Base-by-base conservation (phyloP, 2,113 vertebrate genomes). In the Halichoerus grypus region DNA sequence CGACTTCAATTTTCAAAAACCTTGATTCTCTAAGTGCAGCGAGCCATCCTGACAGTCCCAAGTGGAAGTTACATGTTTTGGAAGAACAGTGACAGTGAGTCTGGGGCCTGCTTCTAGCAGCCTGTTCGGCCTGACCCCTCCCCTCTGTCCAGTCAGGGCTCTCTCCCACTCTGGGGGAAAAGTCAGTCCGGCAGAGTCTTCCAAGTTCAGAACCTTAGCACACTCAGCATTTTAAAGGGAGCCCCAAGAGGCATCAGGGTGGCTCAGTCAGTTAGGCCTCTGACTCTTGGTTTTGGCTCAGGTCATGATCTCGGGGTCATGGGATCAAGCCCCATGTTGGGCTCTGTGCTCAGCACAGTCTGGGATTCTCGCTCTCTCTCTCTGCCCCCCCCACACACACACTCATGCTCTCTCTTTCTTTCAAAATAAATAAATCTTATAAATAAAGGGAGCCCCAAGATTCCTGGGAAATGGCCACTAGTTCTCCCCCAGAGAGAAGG, bases 11-110 rank as follows among this genome's bases (percentile, higher is more conserved):
- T 80, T n/a, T 31, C 16, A 7, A 26, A 63, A 26, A 31, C 33
- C 46, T 12, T 3, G 24, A 21, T 33, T 39, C 67, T 53, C 9
- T 46, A 39, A 5, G 3, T 1, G 36, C 2, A 9, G 13, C 4
- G 0, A 46, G 46, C 19, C 71, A 16, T 9, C 57, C 12, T n/a
- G 65, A 39, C 5, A 0, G 14, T 24, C 39, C 39, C 4, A 46
- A 79, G 15, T 2, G 1, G 94, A 33, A 46, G 59, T 11, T 0
- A 11, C 0, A 1, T 3, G 0, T 26, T 13, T 15, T 7, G 51
- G 21, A n/a, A 3, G 36, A 3, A 10, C 1, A 1, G 9, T 33
- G 1, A 0, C 0, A 1, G 12, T 0, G 46, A 16, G 49, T 21
- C 46, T 24, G 2, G 49, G 42, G 42, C 7, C 42, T 24, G 10